phyloP scores from a whole-genome alignment of 2,113 vertebrate species.

The Gorsachius goisagi region DNA sequence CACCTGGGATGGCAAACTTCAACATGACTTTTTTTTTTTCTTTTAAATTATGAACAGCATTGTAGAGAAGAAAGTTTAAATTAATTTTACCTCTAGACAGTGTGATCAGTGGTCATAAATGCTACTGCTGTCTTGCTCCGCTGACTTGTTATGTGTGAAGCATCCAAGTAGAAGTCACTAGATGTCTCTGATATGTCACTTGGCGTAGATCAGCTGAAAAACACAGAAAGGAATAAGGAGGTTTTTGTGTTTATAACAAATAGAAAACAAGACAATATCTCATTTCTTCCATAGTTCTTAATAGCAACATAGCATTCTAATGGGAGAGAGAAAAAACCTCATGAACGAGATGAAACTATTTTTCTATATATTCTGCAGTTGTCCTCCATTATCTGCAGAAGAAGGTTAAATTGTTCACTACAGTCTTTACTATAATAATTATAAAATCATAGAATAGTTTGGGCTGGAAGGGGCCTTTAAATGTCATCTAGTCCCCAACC shows the following conservation, averaged over 20 bases:
- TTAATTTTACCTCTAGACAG: background rate
- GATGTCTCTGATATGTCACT: background rate
- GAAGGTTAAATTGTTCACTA: background rate
- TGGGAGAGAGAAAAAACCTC: background rate
- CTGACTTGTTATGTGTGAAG: background rate
- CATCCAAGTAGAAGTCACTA: background rate
- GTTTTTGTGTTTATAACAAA: background rate
- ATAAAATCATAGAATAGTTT: background rate
- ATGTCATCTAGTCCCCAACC: background rate
- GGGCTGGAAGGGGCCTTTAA: background rate
- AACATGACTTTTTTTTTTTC: background rate
- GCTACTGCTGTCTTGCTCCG: background rate
- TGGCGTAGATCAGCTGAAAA: background rate
- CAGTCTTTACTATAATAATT: background rate
- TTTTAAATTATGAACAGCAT: background rate
- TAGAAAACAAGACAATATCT: background rate
- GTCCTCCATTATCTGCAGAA: background rate
- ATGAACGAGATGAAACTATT: background rate
- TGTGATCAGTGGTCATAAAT: background rate
- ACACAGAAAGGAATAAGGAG: background rate
- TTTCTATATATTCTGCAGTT: background rate
- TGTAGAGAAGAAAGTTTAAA: background rate
- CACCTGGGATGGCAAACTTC: background rate
- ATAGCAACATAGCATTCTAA: background rate
- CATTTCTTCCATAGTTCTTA: background rate